Percentiles rank a stretch among this genome's conserved stretches.
Conservation (phyloP, 2,888 invertebrate genomes). For the Alcis repandata region DNA sequence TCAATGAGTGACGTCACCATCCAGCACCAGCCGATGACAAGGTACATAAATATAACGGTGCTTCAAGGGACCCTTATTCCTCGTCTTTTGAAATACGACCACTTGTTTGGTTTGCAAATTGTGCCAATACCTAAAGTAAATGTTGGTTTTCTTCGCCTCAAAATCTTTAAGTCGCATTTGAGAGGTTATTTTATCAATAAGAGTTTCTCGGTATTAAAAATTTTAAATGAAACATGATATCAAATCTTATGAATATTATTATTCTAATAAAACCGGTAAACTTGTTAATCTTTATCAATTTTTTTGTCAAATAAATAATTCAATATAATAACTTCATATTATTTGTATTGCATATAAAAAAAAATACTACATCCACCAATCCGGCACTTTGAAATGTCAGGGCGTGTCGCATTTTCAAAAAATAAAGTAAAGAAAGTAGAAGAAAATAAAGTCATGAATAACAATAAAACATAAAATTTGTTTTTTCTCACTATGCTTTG, state of each 20-base stretch:
- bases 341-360: constrained; percentile 9
- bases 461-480: too few species aligned
- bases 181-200: constrained; percentile 4
- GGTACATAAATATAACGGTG: constrained; percentile 57
- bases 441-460: too few species aligned
- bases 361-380: too few species aligned
- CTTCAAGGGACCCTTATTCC: constrained; percentile 51
- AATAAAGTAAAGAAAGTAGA: too few species aligned
- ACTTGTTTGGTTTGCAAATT: constrained; percentile 41
- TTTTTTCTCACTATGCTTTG: too few species aligned
- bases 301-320: constrained; percentile 22
- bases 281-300: constrained; percentile 4
- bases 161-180: constrained; percentile 4
- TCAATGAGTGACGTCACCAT: constrained; percentile 60
- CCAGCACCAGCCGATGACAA: constrained; percentile 55
- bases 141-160: constrained; percentile 14
- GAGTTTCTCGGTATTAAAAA: constrained; percentile 16
- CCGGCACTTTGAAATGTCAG: too few species aligned
- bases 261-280: constrained; percentile 11
- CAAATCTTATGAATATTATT: constrained; percentile 17
- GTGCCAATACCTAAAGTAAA: constrained; percentile 27
- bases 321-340: constrained; percentile 22
- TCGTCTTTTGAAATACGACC: constrained; percentile 44
- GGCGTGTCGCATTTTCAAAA: too few species aligned
- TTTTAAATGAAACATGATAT: constrained; percentile 9